phyloP scores from a whole-genome alignment of 2,888 invertebrate genomes.

The Drosophila birchii region DNA sequence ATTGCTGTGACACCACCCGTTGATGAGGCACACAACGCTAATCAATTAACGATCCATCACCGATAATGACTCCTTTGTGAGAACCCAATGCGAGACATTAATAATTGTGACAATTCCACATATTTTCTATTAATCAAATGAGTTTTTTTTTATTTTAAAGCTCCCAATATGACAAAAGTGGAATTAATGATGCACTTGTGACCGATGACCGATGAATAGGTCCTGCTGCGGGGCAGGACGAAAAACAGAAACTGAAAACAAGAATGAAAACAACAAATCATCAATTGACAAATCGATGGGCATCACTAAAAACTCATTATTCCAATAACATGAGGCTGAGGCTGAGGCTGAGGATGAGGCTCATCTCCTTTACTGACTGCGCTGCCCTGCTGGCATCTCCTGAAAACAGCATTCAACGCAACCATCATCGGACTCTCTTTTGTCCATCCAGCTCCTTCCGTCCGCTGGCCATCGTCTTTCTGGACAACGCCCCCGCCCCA shows the following conservation, averaged over 20 bases:
- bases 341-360: constrained; percentile 58
- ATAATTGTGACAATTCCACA: constrained; percentile 40
- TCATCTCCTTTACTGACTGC: background rate
- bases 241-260: background rate
- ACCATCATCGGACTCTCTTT: constrained; percentile 53
- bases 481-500: constrained; percentile 39
- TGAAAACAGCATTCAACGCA: constrained; percentile 49
- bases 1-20: constrained; percentile 4
- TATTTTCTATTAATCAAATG: constrained; percentile 61
- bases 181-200: constrained; percentile 71
- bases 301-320: constrained; percentile 80
- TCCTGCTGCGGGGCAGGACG: background rate
- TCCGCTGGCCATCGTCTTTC: constrained; percentile 37
- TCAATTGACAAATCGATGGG: constrained; percentile 81
- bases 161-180: constrained; percentile 75
- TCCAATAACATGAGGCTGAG: constrained; percentile 78
- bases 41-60: constrained; percentile 14
- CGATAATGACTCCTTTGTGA: background rate
- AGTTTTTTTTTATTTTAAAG: constrained; percentile 51
- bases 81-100: background rate
- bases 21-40: constrained; percentile 1
- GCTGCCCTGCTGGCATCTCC: constrained; percentile 15
- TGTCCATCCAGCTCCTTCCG: constrained; percentile 44
- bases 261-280: constrained; percentile 73
- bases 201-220: constrained; percentile 3